Percentiles rank a stretch among this genome's conserved stretches.
These are phyloP conservation scores for Labeo catla DNA, from an alignment of 2,113 vertebrate genomes.

Conservation along the genomic window DNA sequence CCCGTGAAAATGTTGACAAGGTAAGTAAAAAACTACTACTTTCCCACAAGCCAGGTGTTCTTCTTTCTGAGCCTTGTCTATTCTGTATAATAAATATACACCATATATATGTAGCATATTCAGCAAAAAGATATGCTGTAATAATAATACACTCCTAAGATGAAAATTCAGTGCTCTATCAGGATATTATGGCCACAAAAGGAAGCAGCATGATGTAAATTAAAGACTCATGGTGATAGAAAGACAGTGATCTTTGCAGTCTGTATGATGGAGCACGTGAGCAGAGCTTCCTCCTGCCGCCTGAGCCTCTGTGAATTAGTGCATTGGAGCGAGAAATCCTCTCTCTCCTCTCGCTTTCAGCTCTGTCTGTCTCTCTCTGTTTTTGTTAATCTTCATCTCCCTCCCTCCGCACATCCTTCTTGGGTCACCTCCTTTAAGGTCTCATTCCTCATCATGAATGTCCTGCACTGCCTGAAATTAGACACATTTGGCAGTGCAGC, in stretches of 20 bases:
- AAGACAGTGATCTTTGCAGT: constrained; percentile 26
- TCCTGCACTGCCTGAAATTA: neutral
- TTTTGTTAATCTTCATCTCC: constrained; percentile 15
- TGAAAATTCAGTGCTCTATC: neutral
- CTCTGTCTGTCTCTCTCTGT: constrained; percentile 32
- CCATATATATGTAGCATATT: neutral
- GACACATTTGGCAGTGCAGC: neutral
- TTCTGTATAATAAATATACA: neutral
- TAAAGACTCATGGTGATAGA: neutral
- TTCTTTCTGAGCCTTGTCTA: neutral
- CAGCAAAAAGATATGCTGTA: neutral
- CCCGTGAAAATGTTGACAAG: neutral
- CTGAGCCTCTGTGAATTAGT: constrained; percentile 44
- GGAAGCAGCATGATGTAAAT: neutral
- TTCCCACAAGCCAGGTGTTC: neutral
- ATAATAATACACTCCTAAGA: neutral
- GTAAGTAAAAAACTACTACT: neutral
- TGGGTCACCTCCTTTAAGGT: constrained; percentile 21
- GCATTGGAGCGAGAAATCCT: constrained; percentile 39
- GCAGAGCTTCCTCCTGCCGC: constrained; percentile 6
- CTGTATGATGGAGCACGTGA: constrained; percentile 14
- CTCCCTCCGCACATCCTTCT: neutral
- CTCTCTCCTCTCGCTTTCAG: constrained; percentile 11
- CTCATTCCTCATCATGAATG: neutral
- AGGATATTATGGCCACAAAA: neutral